Conservation (phyloP, 2,888 invertebrate genomes). For the Vesta saturnalis region DNA sequence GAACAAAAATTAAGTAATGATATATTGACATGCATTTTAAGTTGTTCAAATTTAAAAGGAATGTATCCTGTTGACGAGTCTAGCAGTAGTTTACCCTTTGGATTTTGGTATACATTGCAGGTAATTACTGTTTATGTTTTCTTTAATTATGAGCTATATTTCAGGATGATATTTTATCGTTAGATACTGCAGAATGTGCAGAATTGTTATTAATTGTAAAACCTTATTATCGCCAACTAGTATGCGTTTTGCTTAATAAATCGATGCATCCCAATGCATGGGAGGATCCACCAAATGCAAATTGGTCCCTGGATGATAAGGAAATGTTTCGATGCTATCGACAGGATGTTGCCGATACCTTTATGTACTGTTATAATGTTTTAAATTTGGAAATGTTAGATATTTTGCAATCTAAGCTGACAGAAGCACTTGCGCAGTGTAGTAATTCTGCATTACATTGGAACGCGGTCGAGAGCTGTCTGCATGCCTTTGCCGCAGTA, state of each 20-base stretch:
- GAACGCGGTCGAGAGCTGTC: conserved; percentile 72
- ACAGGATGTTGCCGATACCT: conserved; percentile 60
- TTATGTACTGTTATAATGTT: conserved; percentile 85
- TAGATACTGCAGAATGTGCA: conserved; percentile 62
- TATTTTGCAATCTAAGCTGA: conserved; percentile 73
- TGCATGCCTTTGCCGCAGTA: conserved; percentile 73
- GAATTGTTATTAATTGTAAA: conserved; percentile 69
- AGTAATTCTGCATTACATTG: conserved; percentile 57
- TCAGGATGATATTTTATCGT: conserved; percentile 72
- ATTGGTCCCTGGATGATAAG: conserved; percentile 79
- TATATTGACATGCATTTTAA: conserved; percentile 77
- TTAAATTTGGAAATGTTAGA: conserved; percentile 78
- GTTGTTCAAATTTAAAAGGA: conserved; percentile 83
- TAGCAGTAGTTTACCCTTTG: conserved; percentile 85
- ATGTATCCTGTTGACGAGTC: conserved; percentile 90
- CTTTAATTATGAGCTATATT: too few species aligned
- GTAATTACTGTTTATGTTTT: conserved; percentile 60
- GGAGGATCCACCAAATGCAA: conserved; percentile 62
- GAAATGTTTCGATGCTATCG: conserved; percentile 81
- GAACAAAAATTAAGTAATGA: conserved; percentile 68
- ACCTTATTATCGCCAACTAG: conserved; percentile 82
- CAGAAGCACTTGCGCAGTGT: conserved; percentile 64
- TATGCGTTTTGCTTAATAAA: conserved; percentile 80
- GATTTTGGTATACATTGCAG: conserved; percentile 93
- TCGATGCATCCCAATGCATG: conserved; percentile 73